These are phyloP conservation scores for Sebastes dallii DNA, from an alignment of 2,797 vertebrate genomes.

Conservation along the genomic window DNA sequence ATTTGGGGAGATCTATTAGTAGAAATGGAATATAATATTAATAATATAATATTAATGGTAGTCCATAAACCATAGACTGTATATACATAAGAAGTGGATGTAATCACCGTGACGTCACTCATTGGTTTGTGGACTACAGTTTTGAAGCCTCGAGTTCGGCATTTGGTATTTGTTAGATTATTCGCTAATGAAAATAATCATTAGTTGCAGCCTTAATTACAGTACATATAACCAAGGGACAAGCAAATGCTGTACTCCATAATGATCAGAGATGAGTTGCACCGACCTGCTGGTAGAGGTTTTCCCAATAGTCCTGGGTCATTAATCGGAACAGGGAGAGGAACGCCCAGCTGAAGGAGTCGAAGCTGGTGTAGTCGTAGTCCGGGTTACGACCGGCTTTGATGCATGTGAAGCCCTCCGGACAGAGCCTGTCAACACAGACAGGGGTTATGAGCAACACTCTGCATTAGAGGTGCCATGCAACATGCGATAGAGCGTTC, in stretches of 20 bases:
- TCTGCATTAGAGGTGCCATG: background rate
- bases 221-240: background rate
- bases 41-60: no score
- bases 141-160: no score
- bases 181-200: no score
- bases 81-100: no score
- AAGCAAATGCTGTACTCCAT: background rate
- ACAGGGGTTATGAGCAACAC: background rate
- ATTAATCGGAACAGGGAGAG: slow-evolving; percentile 97
- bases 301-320: slow-evolving; percentile 99
- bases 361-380: slow-evolving; percentile 98
- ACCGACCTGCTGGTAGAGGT: slow-evolving; percentile 95
- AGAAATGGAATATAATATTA: no score
- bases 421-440: slow-evolving; percentile 87
- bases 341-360: slow-evolving; percentile 98
- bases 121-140: no score
- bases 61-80: no score
- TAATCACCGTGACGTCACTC: no score
- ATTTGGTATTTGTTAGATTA: no score
- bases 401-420: slow-evolving; percentile 91
- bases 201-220: background rate
- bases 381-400: slow-evolving; percentile 95
- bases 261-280: background rate
- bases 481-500: background rate
- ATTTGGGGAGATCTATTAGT: no score